Conservation (phyloP, 2,797 vertebrate genomes). For the Lagocephalus sceleratus region DNA sequence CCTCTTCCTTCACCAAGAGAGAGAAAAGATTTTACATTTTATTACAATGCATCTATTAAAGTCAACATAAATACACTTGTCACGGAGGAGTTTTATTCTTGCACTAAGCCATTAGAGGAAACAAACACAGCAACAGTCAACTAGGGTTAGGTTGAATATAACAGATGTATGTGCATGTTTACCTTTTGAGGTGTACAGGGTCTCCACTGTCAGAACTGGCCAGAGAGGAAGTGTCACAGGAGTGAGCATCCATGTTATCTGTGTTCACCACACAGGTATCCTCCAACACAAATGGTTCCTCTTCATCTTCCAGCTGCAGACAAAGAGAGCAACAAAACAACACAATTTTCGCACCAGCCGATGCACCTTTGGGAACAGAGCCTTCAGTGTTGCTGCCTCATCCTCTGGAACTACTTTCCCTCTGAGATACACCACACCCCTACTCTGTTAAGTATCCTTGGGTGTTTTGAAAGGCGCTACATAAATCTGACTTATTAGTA, state of each 20-base stretch:
- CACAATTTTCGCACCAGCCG: too few relatives aligned
- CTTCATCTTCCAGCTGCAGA: conserved; percentile 90
- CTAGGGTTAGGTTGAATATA: too few relatives aligned
- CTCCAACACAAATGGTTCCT: conserved; percentile 90
- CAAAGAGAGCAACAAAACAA: conserved; percentile 9
- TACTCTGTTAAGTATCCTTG: too few relatives aligned
- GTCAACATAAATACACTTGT: background rate
- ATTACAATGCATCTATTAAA: background rate
- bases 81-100: background rate
- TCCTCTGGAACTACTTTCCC: too few relatives aligned
- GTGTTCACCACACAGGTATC: conserved; percentile 89
- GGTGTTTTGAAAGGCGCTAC: too few relatives aligned
- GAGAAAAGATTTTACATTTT: background rate
- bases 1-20: conserved; percentile 60
- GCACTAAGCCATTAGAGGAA: too few relatives aligned
- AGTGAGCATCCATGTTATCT: conserved; percentile 89
- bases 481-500: too few relatives aligned
- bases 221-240: conserved; percentile 93
- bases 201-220: conserved; percentile 98
- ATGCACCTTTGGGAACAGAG: too few relatives aligned
- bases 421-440: too few relatives aligned
- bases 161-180: conserved; percentile 16
- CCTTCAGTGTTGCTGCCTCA: too few relatives aligned
- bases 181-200: conserved; percentile 88
- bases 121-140: too few relatives aligned